phyloP scores from a whole-genome alignment of 23 tunicate species.

The Diplosoma virens region DNA sequence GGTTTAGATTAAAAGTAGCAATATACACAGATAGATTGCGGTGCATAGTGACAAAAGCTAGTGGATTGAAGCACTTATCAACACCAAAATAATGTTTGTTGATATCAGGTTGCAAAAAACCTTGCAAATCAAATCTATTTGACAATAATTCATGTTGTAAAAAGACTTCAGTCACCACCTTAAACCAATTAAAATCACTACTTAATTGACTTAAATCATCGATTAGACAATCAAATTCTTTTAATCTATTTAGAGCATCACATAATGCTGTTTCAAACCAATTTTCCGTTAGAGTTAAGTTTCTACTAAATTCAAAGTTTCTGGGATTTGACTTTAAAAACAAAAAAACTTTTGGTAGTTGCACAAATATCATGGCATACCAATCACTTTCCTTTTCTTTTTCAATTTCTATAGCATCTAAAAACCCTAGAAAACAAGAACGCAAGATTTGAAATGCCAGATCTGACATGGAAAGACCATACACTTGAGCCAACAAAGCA shows the following conservation, averaged over 20 bases:
- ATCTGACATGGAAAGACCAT: slow-evolving; percentile 45
- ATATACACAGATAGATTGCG: no score
- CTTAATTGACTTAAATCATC: slow-evolving; percentile 64
- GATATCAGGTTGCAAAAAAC: neutral
- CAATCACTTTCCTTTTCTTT: slow-evolving; percentile 41
- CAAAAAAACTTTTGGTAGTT: slow-evolving; percentile 46
- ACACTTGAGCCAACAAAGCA: slow-evolving; percentile 46
- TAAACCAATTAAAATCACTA: slow-evolving; percentile 42
- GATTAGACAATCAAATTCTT: slow-evolving; percentile 49
- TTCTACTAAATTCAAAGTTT: slow-evolving; percentile 17
- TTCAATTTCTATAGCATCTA: slow-evolving; percentile 35
- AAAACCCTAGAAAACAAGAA: slow-evolving; percentile 63
- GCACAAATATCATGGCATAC: slow-evolving; percentile 55
- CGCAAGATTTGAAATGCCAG: slow-evolving; percentile 40
- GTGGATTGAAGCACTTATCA: no score
- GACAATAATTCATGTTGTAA: slow-evolving; percentile 3
- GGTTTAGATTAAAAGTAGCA: no score
- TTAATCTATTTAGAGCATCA: slow-evolving; percentile 39
- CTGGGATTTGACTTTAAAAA: slow-evolving; percentile 17
- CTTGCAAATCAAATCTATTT: neutral
- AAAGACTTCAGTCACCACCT: slow-evolving; percentile 48
- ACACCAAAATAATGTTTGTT: neutral
- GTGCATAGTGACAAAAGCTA: no score
- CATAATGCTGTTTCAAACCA: slow-evolving; percentile 33
- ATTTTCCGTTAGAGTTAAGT: neutral